Percentiles rank a stretch among this genome's conserved stretches.
These are phyloP conservation scores for Danaus plexippus DNA, from an alignment of 1,140 invertebrate genomes.

Conservation along the genomic window DNA sequence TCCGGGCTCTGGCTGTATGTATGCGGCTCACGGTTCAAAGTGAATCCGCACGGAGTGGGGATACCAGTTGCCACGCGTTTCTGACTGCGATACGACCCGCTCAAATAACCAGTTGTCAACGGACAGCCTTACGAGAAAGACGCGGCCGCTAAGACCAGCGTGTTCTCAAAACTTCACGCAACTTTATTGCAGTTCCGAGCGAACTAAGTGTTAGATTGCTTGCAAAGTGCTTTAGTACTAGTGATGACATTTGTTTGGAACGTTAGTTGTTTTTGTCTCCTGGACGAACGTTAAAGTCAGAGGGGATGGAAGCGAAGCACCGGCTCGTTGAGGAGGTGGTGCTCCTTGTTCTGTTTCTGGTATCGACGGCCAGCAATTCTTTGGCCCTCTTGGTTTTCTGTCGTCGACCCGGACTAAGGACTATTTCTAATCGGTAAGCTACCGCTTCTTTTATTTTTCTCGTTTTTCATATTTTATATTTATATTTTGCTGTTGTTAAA, in stretches of 20 bases:
- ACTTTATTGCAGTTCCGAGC: slow-evolving; percentile 50
- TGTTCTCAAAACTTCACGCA: slow-evolving; percentile 67
- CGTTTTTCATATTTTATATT: slow-evolving; percentile 2
- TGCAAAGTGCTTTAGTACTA: slow-evolving; percentile 49
- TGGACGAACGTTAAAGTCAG: slow-evolving; percentile 63
- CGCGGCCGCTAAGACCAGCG: slow-evolving; percentile 46
- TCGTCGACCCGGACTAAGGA: slow-evolving; percentile 62
- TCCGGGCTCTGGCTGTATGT: neutral
- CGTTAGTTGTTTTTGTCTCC: slow-evolving; percentile 46
- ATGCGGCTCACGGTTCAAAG: slow-evolving; percentile 2
- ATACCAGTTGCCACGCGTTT: slow-evolving; percentile 39
- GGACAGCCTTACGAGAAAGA: slow-evolving; percentile 61
- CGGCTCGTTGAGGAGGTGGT: slow-evolving; percentile 59
- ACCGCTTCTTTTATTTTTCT: slow-evolving; percentile 7
- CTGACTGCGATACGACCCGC: slow-evolving; percentile 11
- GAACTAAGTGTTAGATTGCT: slow-evolving; percentile 59
- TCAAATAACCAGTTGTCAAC: slow-evolving; percentile 51
- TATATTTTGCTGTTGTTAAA: too few relatives aligned
- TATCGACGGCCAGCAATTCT: slow-evolving; percentile 63
- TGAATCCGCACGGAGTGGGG: slow-evolving; percentile 19
- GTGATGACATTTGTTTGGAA: slow-evolving; percentile 65
- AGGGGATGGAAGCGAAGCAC: slow-evolving; percentile 61
- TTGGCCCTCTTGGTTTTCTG: slow-evolving; percentile 65
- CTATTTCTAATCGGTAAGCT: slow-evolving; percentile 69
- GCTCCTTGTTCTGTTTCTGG: slow-evolving; percentile 58